Base-by-base conservation (phyloP, 2,113 vertebrate genomes). In the Brachypteracias leptosomus region DNA sequence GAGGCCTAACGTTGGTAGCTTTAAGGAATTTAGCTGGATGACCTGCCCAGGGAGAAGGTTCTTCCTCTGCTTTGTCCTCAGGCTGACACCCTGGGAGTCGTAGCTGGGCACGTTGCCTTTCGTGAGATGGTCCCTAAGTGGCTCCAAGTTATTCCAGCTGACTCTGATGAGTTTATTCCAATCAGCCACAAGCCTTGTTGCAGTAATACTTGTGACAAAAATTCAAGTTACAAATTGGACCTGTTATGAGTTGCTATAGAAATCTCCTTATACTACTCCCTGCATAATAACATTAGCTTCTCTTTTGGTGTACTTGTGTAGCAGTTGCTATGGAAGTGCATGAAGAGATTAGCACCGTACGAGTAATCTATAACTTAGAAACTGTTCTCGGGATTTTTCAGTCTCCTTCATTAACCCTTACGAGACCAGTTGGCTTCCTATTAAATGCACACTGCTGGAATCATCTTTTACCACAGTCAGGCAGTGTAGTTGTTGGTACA, bases 1-100 rank as follows among this genome's bases (percentile, higher is more conserved):
- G 49, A 83, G 38, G 11, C 25, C 29, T 8, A 1, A 7, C 0
- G 3, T 11, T 0, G 5, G 6, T 59, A 11, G 11, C 20, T 76
- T 49, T 55, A 74, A 62, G 70, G 78, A 59, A 15, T 16, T 51
- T 10, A 44, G 1, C 19, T 10, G 5, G 12, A 2, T 36, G 29
- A 44, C 29, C 55, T 76, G 46, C 47, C 2, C 9, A 36, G 44
- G 8, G 44, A 46, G 42, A 31, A 54, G 19, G 40, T 10, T 47
- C 8, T 22, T 66, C 52, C 20, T 65, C 36, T 61, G 31, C 51
- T 28, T 31, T 63, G 21, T 29, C 66, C 70, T 15, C 19, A 8
- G 17, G 20, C 40, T 82, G 82, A n/a, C 31, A 10, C 20, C 46
- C n/a, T 3, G 35, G 47, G 35, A 49, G 29, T 8, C 0, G 1